Evolutionary conservation across 30 jellyfish, hydroid and myxozoan genomes (phyloP), one percentile per base, ranked within the genome.

Genomic region (Clytia hemisphaerica): DNA sequence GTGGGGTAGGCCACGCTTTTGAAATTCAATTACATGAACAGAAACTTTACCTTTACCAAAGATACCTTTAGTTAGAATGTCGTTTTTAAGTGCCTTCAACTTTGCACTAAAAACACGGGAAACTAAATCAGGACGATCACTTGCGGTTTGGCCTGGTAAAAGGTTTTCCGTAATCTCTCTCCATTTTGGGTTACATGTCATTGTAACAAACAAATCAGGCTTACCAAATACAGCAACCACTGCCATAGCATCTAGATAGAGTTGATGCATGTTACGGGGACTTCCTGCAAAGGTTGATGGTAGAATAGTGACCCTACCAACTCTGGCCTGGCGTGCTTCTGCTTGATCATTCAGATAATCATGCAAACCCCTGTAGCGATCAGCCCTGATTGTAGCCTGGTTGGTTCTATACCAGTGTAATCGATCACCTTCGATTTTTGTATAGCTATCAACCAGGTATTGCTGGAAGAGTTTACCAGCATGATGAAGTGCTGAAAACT

Each of bases 121-220:
- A 70, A 77, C 55, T 2, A 77, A 48, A 70, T 77, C 92, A 35
- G 84, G 80, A 9, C 80, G 27, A 35, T 73, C 48, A 38, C 26
- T 38, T 6, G 70, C 25, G 5, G 46, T 58, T 47, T 76, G 86
- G 47, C 25, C 14, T 24, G 71, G 86, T 2, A 58, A 45, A 4
- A 60, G 37, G 63, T 53, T 26, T 14, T 49, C 71, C 16, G 3
- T 30, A 32, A 66, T 67, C 25, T 77, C 89, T n/a, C 60, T 69
- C 92, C 93, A 70, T 5, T 47, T 64, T 4, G 91, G 89, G 72
- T 78, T 78, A n/a, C 59, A 71, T 68, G 80, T 78, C 37, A 70
- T 51, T 31, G 90, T 58, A 3, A 78, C 70, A 37, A 78, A 78
- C 15, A 70, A 19, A 29, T 78, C 93, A 21, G 93, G 91, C 30